Percentiles rank a stretch among this genome's conserved stretches.
These are phyloP conservation scores for Nixonia krombeini DNA, from an alignment of 1,140 invertebrate genomes.

Conservation along the genomic window DNA sequence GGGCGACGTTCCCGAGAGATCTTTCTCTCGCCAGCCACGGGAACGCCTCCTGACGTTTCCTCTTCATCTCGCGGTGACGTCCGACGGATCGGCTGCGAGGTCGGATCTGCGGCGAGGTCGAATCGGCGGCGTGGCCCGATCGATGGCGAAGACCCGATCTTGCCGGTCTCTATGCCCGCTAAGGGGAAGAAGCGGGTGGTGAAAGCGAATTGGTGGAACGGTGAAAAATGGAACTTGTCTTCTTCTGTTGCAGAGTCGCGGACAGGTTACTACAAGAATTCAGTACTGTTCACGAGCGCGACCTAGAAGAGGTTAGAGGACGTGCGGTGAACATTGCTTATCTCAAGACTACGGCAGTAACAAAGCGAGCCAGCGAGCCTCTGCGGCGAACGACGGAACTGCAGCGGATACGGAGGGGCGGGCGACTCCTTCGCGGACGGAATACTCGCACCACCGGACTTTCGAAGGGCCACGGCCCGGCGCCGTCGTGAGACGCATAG, in stretches of 20 bases:
- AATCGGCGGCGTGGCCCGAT: conserved; percentile 17
- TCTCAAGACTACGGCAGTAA: conserved; percentile 6
- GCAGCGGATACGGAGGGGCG: background rate
- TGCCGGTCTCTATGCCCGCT: conserved; percentile 26
- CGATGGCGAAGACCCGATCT: conserved; percentile 33
- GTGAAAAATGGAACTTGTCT: conserved; percentile 2
- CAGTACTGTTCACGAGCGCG: conserved; percentile 86
- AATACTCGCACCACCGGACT: no score
- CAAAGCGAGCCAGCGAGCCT: conserved; percentile 13
- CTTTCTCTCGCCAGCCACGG: conserved; percentile 35
- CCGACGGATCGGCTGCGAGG: conserved; percentile 32
- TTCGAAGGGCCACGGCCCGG: conserved; percentile 4
- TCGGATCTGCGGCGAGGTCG: no score
- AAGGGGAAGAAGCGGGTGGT: no score
- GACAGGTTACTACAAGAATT: conserved; percentile 87
- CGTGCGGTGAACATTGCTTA: conserved; percentile 40
- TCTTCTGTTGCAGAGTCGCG: conserved; percentile 73
- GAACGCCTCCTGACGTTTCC: conserved; percentile 48
- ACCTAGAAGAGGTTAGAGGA: conserved; percentile 77
- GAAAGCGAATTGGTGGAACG: no score
- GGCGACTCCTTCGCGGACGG: background rate
- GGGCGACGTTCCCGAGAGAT: conserved; percentile 39
- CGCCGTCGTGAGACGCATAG: conserved; percentile 23
- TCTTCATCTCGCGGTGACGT: conserved; percentile 48
- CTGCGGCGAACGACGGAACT: conserved; percentile 5